Evolutionary conservation across 2,797 vertebrate genomes (phyloP), one percentile per base, ranked within the genome.

Genomic region (Alosa sapidissima): DNA sequence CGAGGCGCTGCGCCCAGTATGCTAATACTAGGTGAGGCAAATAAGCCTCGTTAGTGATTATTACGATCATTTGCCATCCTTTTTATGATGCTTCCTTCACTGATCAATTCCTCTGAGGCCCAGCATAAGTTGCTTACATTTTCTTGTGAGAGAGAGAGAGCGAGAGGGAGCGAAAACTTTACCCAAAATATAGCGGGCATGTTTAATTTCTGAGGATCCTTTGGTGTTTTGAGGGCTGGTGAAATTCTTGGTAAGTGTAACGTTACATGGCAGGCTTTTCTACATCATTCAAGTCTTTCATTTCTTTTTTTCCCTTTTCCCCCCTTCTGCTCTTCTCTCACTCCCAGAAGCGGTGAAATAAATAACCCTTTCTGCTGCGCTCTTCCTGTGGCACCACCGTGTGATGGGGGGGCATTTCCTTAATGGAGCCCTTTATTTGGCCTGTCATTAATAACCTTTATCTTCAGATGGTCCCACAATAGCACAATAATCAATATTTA

Each of bases 161-260:
- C 8, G 62, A 75, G 36, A 45, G 68, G 19, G 68, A 21, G 41
- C 41, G 14, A 16, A 75, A 75, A 41, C 16, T 78, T 78, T 41
- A 19, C 72, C 14, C 14, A 78, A 78, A 78, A 78, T 78, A 78
- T 47, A 78, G 72, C 72, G 19, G 41, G 72, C 72, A 47, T 21
- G 41, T 47, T 78, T 78, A 47, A 78, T 78, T 78, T 47, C 13
- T 78, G 16, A 47, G 72, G 72, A 78, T 78, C 78, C 86, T 89
- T 89, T 88, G 86, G 90, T 89, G 90, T 89, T 84, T 86, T 68
- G 36, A 85, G 90, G 41, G 41, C 88, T 86, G 84, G 86, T 81
- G 85, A 85, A 91, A 87, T 89, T 89, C 89, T 87, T 58, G 87
- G 86, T 89, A 87, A 91, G 87, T 86, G 87, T 89, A 87, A 87